Evolutionary conservation across 2,113 vertebrate species (phyloP).

Genomic region (Phaethornis superciliosus): DNA sequence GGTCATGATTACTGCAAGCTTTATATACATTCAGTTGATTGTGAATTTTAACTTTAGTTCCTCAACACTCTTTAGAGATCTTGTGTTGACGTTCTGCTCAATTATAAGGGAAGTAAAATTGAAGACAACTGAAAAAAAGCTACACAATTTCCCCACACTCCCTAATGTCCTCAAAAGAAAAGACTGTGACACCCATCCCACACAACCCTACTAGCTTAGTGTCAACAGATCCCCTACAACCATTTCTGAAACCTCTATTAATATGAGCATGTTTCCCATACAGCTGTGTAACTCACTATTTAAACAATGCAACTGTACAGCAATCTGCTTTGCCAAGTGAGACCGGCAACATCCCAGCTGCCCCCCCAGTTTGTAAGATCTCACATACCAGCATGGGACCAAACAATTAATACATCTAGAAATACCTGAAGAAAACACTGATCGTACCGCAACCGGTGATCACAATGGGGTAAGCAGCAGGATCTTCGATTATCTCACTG

Average conservation of each 20-base stretch:
- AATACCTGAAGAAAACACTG: slow-evolving; percentile 1
- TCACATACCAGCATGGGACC: background rate
- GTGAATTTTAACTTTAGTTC: background rate
- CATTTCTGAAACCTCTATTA: background rate
- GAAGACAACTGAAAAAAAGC: background rate
- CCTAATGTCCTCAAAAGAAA: background rate
- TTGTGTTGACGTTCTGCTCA: background rate
- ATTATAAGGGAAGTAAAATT: background rate
- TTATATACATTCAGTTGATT: slow-evolving; percentile 39
- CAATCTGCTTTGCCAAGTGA: background rate
- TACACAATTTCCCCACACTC: background rate
- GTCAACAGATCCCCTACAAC: background rate
- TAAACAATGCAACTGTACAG: background rate
- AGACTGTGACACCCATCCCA: background rate
- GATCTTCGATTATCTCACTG: slow-evolving; percentile 23
- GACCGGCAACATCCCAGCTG: background rate
- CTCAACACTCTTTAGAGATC: background rate
- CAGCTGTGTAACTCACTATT: background rate
- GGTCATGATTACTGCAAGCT: slow-evolving; percentile 53
- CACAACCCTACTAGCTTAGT: background rate
- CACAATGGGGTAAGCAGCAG: slow-evolving; percentile 12
- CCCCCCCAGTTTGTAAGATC: background rate
- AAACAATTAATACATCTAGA: slow-evolving; percentile 18
- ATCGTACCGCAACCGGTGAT: background rate
- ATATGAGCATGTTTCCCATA: background rate